Evolutionary conservation across 2,888 invertebrate species (phyloP), one percentile per base, ranked within the genome.

Genomic region (Nesidiocoris tenuis): DNA sequence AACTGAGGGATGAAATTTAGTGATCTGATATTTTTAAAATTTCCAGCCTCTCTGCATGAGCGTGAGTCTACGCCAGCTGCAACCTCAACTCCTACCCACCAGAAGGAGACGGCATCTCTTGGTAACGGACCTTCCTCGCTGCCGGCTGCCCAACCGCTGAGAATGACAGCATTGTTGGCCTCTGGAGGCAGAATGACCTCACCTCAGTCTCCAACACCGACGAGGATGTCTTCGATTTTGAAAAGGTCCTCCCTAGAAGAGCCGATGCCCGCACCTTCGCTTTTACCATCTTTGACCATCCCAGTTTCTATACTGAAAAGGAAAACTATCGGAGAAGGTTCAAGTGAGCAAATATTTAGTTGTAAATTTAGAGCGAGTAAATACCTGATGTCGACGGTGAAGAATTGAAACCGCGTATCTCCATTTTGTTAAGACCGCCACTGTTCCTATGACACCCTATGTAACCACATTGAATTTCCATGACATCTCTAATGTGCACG

Each of bases 161-260:
- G 55, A 23, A 61, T 75, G 2, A 22, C 75, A 2, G 54, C 75
- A 0, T 17, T 75, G 61, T 61, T 72, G 24, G 17, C 23, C 1
- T 16, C 54, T 21, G 59, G 25, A 17, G 59, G 59, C 59, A 55
- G 61, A 2, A 25, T 23, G 19, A 55, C 71, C 2, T 56, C 67
- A 16, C 61, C 75, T 12, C 17, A 39, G 23, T 71, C 76, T 16
- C 68, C 74, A 0, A 77, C 77, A 17, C 78, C 77, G n/a, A 75
- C 76, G 2, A 57, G 70, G 17, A 61, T 68, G 19, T 79, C 80
- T 76, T 91, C 91, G 76, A 91, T 91, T 81, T 84, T 91, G 61
- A 91, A 91, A 83, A 88, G 90, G 80, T 91, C 90, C 82, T 86
- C 87, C 55, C 82, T 86, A 79, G 86, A 87, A 70, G 88, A 88